phyloP scores from a whole-genome alignment of 1,140 invertebrate genomes.

The Glossosoma conforme region DNA sequence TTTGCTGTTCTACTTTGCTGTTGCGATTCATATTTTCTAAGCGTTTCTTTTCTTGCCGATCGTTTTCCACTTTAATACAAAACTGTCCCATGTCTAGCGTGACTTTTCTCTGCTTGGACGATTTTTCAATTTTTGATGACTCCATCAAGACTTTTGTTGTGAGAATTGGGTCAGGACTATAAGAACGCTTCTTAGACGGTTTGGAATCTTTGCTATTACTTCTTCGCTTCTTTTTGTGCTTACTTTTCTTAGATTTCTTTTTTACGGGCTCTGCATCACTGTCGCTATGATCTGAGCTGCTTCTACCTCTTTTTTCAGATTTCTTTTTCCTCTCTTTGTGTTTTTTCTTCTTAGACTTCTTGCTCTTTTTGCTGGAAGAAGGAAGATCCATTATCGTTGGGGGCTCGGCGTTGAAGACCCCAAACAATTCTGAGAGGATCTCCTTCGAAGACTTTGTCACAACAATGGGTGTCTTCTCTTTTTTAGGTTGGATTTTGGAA shows the following conservation, averaged over 20 bases:
- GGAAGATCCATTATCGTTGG: slow-evolving; percentile 45
- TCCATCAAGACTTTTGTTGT: not conserved
- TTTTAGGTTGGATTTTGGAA: slow-evolving; percentile 15
- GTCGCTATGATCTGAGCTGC: slow-evolving; percentile 46
- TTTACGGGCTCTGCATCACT: slow-evolving; percentile 43
- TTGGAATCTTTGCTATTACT: slow-evolving; percentile 41
- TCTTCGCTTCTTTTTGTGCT: slow-evolving; percentile 54
- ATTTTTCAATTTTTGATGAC: slow-evolving; percentile 1
- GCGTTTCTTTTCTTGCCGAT: slow-evolving; percentile 39
- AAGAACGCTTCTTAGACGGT: slow-evolving; percentile 2
- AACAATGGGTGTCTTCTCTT: slow-evolving; percentile 41
- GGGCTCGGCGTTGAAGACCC: slow-evolving; percentile 62
- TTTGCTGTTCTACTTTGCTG: slow-evolving; percentile 19
- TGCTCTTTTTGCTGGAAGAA: slow-evolving; percentile 36
- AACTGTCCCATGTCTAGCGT: slow-evolving; percentile 10
- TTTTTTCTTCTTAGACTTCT: slow-evolving; percentile 47
- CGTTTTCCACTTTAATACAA: slow-evolving; percentile 14
- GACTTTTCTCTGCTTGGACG: slow-evolving; percentile 10
- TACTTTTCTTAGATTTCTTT: slow-evolving; percentile 43
- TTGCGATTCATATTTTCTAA: slow-evolving; percentile 30
- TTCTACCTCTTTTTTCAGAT: slow-evolving; percentile 50
- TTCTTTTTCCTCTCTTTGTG: slow-evolving; percentile 48
- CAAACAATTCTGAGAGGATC: slow-evolving; percentile 73
- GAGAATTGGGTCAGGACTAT: slow-evolving; percentile 8
- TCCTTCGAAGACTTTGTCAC: slow-evolving; percentile 66